phyloP scores from a whole-genome alignment of 2,113 vertebrate genomes.

The Aegithalos caudatus region DNA sequence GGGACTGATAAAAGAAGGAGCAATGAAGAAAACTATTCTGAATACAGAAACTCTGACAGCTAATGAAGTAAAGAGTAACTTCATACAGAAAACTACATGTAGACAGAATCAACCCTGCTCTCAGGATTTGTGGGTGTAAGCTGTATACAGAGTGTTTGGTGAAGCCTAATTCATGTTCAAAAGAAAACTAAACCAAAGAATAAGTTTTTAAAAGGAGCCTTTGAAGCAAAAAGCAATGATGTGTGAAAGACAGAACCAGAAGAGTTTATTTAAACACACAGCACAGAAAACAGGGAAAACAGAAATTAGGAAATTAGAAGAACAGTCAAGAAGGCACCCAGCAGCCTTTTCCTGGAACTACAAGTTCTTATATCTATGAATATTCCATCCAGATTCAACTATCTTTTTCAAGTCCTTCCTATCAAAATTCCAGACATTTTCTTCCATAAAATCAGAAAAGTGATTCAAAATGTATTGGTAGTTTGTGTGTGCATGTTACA shows the following conservation, averaged over 20 bases:
- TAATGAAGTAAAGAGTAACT: not conserved
- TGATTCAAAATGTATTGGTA: conserved; percentile 52
- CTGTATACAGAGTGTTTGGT: conserved; percentile 51
- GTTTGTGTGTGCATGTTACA: conserved; percentile 30
- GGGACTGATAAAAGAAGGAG: conserved; percentile 2
- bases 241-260: conserved; percentile 74
- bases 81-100: not conserved
- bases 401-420: conserved; percentile 68
- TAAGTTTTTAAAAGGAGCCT: conserved; percentile 74
- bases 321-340: conserved; percentile 65
- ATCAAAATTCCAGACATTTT: conserved; percentile 70
- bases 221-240: conserved; percentile 75
- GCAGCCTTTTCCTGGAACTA: conserved; percentile 52
- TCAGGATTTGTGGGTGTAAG: conserved; percentile 45
- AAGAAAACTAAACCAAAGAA: conserved; percentile 71
- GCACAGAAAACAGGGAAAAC: conserved; percentile 53
- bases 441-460: conserved; percentile 64
- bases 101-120: not conserved
- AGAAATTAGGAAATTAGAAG: conserved; percentile 71
- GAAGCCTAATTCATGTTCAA: conserved; percentile 74
- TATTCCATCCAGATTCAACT: conserved; percentile 68
- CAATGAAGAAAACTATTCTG: not conserved
- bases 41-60: conserved; percentile 31
- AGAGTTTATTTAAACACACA: conserved; percentile 75
- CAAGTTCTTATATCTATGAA: conserved; percentile 63